phyloP scores from a whole-genome alignment of 1,140 invertebrate species.

The Drosophila asahinai region DNA sequence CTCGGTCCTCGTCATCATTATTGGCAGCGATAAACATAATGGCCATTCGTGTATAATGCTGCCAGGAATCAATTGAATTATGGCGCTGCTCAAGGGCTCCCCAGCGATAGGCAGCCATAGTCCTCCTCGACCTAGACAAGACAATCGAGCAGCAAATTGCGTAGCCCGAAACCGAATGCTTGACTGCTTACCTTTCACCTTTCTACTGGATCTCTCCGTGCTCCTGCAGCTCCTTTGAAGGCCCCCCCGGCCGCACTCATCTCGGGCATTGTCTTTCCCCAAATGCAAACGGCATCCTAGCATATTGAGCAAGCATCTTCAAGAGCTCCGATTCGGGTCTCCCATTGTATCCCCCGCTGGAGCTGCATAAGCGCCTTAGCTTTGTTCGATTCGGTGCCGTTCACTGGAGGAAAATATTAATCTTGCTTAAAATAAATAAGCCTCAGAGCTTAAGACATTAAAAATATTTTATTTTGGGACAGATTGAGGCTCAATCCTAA shows the following conservation, averaged over 20 bases:
- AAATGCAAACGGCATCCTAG: constrained; percentile 41
- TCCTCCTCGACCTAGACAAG: constrained; percentile 35
- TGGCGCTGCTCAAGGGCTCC: constrained; percentile 54
- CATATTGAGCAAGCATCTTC: constrained; percentile 49
- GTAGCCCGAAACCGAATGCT: constrained; percentile 73
- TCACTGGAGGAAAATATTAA: constrained; percentile 1
- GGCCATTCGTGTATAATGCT: constrained; percentile 68
- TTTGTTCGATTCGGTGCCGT: constrained; percentile 23
- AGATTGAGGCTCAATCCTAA: background rate
- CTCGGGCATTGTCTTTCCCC: constrained; percentile 42
- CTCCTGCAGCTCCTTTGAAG: background rate
- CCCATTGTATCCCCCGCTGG: background rate
- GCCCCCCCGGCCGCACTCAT: constrained; percentile 16
- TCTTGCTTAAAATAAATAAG: too few relatives aligned
- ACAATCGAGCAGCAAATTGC: constrained; percentile 83
- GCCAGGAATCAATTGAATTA: constrained; percentile 78
- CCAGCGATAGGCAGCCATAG: constrained; percentile 11
- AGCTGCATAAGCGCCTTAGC: constrained; percentile 52
- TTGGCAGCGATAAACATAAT: constrained; percentile 71
- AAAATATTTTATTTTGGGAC: background rate
- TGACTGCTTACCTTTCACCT: constrained; percentile 24
- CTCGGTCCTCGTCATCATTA: constrained; percentile 40
- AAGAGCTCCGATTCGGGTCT: constrained; percentile 14
- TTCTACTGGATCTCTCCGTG: constrained; percentile 5
- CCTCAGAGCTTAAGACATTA: background rate